Base-by-base conservation (phyloP, 2,888 invertebrate species). In the Melanargia galathea region DNA sequence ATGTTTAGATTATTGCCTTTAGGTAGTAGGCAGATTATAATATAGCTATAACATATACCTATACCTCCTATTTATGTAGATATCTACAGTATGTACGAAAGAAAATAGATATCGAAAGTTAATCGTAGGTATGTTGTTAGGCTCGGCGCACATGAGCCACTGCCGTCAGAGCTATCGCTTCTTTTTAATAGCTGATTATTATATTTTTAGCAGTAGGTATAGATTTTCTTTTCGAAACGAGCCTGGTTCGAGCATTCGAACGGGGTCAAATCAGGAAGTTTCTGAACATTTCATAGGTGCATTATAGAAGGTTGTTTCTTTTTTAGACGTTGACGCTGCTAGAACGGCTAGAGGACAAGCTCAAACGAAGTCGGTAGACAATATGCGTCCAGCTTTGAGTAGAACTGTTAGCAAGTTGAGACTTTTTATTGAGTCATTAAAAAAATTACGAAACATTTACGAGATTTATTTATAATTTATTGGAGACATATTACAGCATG, bases 401-500 rank as follows among this genome's bases (percentile, higher is more conserved):
- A 16, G 33, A 52, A n/a, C 48, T 63, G 57, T 59, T 62, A 52
- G 55, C 58, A 62, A 49, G 60, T 62, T 62, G 13, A 26, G 40
- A 26, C 43, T 30, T 58, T 54, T 62, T 62, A 51, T 64, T 49
- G 52, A 60, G 60, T 65, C 60, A 67, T 67, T 67, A 78, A 80
- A 66, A 59, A 57, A 80, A 78, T 77, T 77, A 72, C 78, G 76
- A 77, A 77, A 81, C 76, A 72, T 68, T 71, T 71, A 71, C 70
- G 67, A 64, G 67, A 58, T 68, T 66, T 71, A 77, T 81, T 78
- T 76, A 76, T 83, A 84, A 89, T 87, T 86, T 90, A 90, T 89
- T 79, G 79, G 82, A 78, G 79, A 81, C 74, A 73, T 76, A 87
- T 86, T 83, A 87, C 84, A 82, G 84, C 79, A 84, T 80, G 82